Base-by-base conservation (phyloP, 1,140 invertebrate genomes). In the Drosophila sp. region DNA sequence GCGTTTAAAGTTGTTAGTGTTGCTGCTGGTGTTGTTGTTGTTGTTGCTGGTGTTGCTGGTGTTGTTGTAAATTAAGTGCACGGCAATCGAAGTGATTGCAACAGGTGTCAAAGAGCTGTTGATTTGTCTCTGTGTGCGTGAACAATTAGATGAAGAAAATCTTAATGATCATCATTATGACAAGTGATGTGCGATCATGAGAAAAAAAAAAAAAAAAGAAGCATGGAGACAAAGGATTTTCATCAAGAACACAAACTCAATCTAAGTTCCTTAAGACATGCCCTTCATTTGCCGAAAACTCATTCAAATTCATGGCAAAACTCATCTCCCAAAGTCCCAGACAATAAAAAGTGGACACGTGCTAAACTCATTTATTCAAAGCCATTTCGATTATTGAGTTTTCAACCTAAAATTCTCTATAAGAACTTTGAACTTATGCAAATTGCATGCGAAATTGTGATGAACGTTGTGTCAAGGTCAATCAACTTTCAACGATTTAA, bases 31-130 rank as follows among this genome's bases (percentile, higher is more conserved):
- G 61, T 47, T 73, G 55, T 44, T 70, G 64, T 55, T 47, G 47
- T 56, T 64, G 60, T 41, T 40, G 33, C 3, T 38, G 55, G 6
- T 62, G 50, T 8, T 65, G 66, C 17, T 60, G 66, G 60, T 72
- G 56, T 38, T 76, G 72, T 44, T 80, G 66, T 74, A 84, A 89
- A 87, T 84, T 79, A 80, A 90, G 84, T 87, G 77, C 70, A 79
- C 60, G 68, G 78, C 78, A 80, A 80, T 80, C 70, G 64, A 77
- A 80, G 57, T 60, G 79, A 86, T 86, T 86, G 82, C 82, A 67
- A 79, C 83, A 86, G 82, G 82, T 86, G 82, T 72, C 76, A 60
- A 33, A 41, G 41, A 76, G 55, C 66, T 64, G 66, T 70, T 64
- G 30, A 76, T 50, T 58, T 67, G 32, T 61, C 32, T 47, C 41